Conservation (phyloP, 2,113 vertebrate genomes). For the Callaeas wilsoni region DNA sequence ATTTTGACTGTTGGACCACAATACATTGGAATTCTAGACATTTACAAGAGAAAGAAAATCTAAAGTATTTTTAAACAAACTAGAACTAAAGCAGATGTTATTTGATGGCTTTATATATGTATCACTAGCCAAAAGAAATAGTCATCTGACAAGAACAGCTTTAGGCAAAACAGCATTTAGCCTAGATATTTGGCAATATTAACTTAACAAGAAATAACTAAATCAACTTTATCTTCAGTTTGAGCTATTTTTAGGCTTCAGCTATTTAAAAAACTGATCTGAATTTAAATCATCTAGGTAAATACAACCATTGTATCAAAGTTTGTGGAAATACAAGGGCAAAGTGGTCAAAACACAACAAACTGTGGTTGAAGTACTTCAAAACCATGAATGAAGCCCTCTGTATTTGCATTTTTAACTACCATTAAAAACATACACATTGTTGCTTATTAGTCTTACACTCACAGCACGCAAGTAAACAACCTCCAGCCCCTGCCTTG, state of each 20-base stretch:
- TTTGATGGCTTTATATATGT: not conserved
- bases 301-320: not conserved
- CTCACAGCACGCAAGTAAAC: not conserved
- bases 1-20: not conserved
- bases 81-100: conserved; percentile 12
- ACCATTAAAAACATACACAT: not conserved
- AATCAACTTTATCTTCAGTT: not conserved
- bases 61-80: conserved; percentile 15
- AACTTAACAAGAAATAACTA: not conserved
- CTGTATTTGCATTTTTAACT: not conserved
- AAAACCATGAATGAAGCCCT: not conserved
- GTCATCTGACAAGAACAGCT: not conserved
- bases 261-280: not conserved
- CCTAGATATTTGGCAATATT: not conserved
- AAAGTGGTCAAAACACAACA: not conserved
- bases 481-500: not conserved
- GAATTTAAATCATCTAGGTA: not conserved
- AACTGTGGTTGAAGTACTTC: not conserved
- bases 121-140: conserved; percentile 23
- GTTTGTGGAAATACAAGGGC: not conserved
- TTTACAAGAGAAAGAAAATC: not conserved
- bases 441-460: not conserved
- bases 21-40: not conserved
- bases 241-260: not conserved
- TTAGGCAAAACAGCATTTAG: not conserved